Percentiles rank a stretch among this genome's conserved stretches.
Evolutionary conservation across 2,888 invertebrate genomes (phyloP).

Genomic region (Biston stratarius): DNA sequence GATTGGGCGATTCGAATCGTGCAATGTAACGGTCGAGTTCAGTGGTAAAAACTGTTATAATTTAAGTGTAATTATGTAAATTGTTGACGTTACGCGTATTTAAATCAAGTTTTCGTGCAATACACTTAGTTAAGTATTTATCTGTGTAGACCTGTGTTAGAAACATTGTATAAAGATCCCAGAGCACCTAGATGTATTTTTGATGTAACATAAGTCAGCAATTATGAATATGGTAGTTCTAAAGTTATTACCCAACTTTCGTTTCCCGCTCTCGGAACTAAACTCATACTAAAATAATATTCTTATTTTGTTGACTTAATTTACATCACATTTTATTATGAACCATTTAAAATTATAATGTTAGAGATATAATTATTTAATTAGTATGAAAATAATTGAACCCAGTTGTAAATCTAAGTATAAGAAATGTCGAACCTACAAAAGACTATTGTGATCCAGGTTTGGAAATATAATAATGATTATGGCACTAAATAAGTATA

Average conservation of each 20-base stretch:
- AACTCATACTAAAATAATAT: not conserved
- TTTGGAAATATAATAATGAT: constrained; percentile 15
- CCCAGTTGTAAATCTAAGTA: constrained; percentile 47
- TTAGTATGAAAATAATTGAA: constrained; percentile 41
- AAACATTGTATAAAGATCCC: constrained; percentile 73
- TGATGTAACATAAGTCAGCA: constrained; percentile 31
- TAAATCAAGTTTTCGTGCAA: constrained; percentile 80
- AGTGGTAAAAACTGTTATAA: constrained; percentile 43
- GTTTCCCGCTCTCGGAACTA: not conserved
- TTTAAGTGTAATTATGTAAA: constrained; percentile 82
- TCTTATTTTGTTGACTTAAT: constrained; percentile 34
- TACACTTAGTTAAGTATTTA: constrained; percentile 85
- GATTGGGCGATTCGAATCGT: constrained; percentile 30
- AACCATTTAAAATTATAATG: constrained; percentile 42
- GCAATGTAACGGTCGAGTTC: constrained; percentile 24
- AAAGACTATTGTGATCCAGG: constrained; percentile 54
- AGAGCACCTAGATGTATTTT: constrained; percentile 43
- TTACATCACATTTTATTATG: constrained; percentile 48
- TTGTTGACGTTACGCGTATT: constrained; percentile 69
- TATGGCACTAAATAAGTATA: constrained; percentile 23
- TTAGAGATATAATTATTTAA: constrained; percentile 34
- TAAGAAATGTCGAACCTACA: constrained; percentile 48
- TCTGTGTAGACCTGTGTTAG: constrained; percentile 77
- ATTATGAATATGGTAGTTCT: not conserved
- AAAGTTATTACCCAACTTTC: not conserved